Evolutionary conservation across 2,888 invertebrate species (phyloP).

Genomic region (Pristionchus exspectatus): DNA sequence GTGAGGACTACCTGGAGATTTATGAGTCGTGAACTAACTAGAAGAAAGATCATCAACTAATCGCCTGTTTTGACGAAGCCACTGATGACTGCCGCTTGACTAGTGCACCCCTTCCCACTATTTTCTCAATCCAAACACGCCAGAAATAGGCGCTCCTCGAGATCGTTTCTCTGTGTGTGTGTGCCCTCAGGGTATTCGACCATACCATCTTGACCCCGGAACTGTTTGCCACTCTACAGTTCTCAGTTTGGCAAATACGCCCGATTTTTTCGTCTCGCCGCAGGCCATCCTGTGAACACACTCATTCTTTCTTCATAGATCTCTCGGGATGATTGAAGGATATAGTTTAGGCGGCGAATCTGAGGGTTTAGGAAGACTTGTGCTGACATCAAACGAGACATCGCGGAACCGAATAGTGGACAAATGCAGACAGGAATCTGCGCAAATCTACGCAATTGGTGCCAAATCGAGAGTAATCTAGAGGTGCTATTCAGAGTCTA

Average conservation of each 20-base stretch:
- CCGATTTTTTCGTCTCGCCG: neutral
- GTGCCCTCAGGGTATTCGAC: slow-evolving; percentile 19
- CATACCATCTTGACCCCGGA: slow-evolving; percentile 21
- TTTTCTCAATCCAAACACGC: neutral
- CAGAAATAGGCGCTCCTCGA: slow-evolving; percentile 12
- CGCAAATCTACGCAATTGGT: neutral
- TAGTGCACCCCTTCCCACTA: neutral
- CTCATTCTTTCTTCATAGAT: neutral
- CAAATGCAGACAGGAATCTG: neutral
- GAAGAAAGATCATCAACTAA: neutral
- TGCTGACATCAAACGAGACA: neutral
- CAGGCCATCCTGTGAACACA: neutral
- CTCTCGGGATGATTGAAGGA: neutral
- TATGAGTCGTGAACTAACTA: neutral
- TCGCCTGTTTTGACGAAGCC: neutral
- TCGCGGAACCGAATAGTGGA: neutral
- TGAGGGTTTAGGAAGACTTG: neutral
- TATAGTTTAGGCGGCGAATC: neutral
- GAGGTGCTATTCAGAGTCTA: neutral
- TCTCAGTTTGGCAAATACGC: slow-evolving; percentile 1
- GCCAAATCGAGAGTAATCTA: neutral
- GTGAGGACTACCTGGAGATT: neutral
- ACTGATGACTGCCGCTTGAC: neutral
- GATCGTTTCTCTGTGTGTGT: neutral
- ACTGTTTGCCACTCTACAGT: slow-evolving; percentile 11